A percentile compares a stretch with the other conserved stretches of the same genome.
Conservation (phyloP, 2,888 invertebrate species). For the Pardosa pseudoannulata region DNA sequence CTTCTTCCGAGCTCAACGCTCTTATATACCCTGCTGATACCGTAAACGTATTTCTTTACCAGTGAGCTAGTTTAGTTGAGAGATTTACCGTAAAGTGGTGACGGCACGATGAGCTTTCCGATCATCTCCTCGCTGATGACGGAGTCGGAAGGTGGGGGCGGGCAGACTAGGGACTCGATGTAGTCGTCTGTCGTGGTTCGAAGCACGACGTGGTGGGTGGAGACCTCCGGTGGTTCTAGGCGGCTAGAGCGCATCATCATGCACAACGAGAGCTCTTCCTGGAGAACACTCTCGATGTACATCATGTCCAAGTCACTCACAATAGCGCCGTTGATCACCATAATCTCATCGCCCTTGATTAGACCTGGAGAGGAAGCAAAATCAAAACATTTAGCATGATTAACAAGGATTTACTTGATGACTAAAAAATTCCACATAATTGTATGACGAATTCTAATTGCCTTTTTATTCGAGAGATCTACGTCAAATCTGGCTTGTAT, state of each 20-base stretch:
- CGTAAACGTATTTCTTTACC: no score
- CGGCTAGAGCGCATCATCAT: constrained; percentile 97
- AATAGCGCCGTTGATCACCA: constrained; percentile 98
- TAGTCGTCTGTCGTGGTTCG: constrained; percentile 85
- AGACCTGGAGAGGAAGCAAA: constrained; percentile 83
- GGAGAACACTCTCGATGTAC: constrained; percentile 97
- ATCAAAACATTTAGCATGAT: no score
- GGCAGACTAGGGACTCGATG: constrained; percentile 90
- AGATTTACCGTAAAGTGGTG: constrained; percentile 94
- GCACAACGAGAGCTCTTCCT: constrained; percentile 94
- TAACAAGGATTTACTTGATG: no score
- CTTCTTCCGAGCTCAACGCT: no score
- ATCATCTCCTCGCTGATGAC: constrained; percentile 95
- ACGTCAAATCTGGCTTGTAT: no score
- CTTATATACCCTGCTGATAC: no score
- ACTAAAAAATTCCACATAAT: no score
- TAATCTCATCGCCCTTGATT: constrained; percentile 98
- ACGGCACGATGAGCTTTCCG: constrained; percentile 96
- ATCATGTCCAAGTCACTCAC: constrained; percentile 99
- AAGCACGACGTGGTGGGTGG: constrained; percentile 32
- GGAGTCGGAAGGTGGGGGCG: constrained; percentile 96
- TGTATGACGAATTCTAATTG: no score
- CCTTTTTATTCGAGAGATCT: no score
- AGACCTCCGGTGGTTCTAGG: constrained; percentile 80
- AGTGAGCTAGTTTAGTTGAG: background rate